These are phyloP conservation scores for Probosciger aterrimus DNA, from an alignment of 2,113 vertebrate species.

Conservation along the genomic window DNA sequence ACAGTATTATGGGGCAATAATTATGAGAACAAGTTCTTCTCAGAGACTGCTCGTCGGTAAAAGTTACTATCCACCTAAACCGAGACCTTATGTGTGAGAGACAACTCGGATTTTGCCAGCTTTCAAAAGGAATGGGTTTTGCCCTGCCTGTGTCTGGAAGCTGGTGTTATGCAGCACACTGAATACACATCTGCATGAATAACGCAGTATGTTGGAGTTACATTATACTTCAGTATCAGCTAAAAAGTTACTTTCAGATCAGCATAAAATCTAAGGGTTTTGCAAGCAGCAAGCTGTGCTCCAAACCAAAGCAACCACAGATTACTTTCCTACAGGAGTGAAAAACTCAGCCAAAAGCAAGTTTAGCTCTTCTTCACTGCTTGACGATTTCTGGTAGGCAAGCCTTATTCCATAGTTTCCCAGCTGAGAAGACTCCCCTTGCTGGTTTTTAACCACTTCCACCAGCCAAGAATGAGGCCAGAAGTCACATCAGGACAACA, in stretches of 20 bases:
- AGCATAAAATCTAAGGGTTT: constrained; percentile 57
- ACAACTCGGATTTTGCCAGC: neutral
- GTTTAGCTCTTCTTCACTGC: constrained; percentile 55
- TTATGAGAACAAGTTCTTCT: neutral
- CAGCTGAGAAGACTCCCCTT: constrained; percentile 32
- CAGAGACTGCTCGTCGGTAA: neutral
- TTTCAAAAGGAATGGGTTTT: neutral
- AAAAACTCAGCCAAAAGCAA: constrained; percentile 55
- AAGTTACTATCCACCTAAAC: neutral
- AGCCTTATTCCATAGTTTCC: constrained; percentile 31
- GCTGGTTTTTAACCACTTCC: constrained; percentile 63
- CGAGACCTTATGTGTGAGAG: neutral
- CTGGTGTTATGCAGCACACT: neutral
- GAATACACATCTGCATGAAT: neutral
- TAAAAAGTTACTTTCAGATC: constrained; percentile 51
- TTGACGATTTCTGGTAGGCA: constrained; percentile 53
- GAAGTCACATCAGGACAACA: constrained; percentile 63
- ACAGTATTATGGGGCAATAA: neutral
- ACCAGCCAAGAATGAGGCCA: constrained; percentile 15
- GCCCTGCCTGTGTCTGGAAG: neutral
- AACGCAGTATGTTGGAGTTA: neutral
- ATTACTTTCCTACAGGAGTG: constrained; percentile 53
- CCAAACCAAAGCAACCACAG: constrained; percentile 65
- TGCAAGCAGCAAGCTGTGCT: constrained; percentile 19
- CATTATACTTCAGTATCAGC: neutral